Evolutionary conservation across 2,888 invertebrate species (phyloP), one percentile per base, ranked within the genome.

Genomic region (Tetanocera ferruginea): DNA sequence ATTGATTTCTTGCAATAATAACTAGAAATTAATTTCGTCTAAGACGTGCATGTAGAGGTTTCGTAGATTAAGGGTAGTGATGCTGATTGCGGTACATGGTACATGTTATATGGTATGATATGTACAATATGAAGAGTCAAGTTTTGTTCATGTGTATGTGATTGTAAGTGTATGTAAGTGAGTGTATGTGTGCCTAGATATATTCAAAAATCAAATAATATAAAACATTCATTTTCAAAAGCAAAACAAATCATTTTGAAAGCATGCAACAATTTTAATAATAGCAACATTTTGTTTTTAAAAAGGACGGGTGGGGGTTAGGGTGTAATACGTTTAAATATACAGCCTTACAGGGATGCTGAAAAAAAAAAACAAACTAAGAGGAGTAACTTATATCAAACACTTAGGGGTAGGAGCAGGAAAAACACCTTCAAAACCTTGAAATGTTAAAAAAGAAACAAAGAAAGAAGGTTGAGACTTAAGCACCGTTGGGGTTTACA

Each of bases 1-100:
- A 75, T 79, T 78, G 57, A 67, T 75, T 31, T 75, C n/a, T 74
- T 52, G 28, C 11, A 43, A 14, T 37, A 23, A 66, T 3, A 55
- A 55, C 64, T 64, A 64, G 64, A 64, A 64, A 64, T 60, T 1
- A 51, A 51, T 64, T 64, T 51, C 51, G 37, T 37, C 67, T 43
- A 67, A 28, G 31, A 17, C 55, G 52, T 55, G 51, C 34, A 55
- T 55, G 55, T 52, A 8, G 55, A 17, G 28, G 14, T 52, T n/a
- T 28, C 14, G 51, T 17, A 3, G 62, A n/a, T 62, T 62, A 62
- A 17, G 62, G 62, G 23, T 62, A 6, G 17, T 28, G 28, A 60
- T 23, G 3, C 23, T 23, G 57, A 6, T 25, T 60, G 57, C 25
- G 57, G 55, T n/a, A 23, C 19, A 2, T 55, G 55, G 34, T 73